Evolutionary conservation across 2,797 vertebrate species (phyloP).

Genomic region (Chaetodon trifasciatus): DNA sequence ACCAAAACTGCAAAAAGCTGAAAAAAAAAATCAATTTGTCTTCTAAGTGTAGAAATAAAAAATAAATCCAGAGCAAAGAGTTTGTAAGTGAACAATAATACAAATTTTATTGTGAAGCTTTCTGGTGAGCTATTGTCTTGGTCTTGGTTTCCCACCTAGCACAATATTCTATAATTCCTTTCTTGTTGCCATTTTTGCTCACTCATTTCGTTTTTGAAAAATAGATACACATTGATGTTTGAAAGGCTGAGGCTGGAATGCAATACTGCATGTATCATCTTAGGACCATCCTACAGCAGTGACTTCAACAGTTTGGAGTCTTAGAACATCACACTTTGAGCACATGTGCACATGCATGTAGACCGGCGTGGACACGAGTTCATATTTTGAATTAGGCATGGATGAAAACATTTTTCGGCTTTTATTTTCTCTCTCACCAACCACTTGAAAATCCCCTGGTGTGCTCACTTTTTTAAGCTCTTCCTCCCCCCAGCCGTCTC

Average conservation of each 20-base stretch:
- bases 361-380: neutral
- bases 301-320: constrained; percentile 24
- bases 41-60: neutral
- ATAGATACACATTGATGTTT: constrained; percentile 24
- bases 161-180: neutral
- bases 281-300: constrained; percentile 36
- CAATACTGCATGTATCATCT: constrained; percentile 42
- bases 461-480: constrained; percentile 11
- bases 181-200: neutral
- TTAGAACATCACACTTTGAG: constrained; percentile 3
- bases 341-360: neutral
- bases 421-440: constrained; percentile 2
- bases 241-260: neutral
- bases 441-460: neutral
- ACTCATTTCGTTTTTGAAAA: neutral
- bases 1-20: neutral
- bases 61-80: neutral
- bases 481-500: constrained; percentile 2
- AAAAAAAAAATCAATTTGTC: neutral
- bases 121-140: neutral
- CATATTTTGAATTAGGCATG: neutral
- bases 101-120: neutral
- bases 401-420: neutral
- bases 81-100: neutral
- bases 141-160: no score